A percentile compares a stretch with the other conserved stretches of the same genome.
Conservation (phyloP, 2,888 invertebrate genomes). For the Pardosa pseudoannulata region DNA sequence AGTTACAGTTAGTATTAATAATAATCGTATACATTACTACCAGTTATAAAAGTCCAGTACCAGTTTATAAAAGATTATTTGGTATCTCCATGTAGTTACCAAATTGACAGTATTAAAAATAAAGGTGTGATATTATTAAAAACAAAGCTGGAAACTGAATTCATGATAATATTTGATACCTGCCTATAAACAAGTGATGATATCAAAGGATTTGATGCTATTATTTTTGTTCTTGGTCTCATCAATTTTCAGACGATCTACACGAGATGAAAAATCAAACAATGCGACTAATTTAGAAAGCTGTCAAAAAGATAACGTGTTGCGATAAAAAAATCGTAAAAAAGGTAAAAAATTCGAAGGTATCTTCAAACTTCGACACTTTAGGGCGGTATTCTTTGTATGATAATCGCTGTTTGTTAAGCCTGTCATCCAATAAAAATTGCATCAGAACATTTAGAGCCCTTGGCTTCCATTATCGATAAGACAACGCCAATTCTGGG, state of each 20-base stretch:
- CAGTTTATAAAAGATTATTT: no score
- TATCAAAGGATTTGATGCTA: no score
- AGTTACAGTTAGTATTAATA: no score
- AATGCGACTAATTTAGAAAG: constrained; percentile 19
- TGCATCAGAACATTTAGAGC: constrained; percentile 41
- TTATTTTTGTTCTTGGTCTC: neutral
- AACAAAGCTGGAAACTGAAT: no score
- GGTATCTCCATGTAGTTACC: no score
- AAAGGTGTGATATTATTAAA: no score
- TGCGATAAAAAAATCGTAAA: neutral
- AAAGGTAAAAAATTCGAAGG: neutral
- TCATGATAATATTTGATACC: no score
- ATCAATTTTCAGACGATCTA: neutral
- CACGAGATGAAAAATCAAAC: neutral
- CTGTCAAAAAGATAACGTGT: constrained; percentile 14
- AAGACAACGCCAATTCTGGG: constrained; percentile 20
- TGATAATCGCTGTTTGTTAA: constrained; percentile 49
- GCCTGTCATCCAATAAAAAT: constrained; percentile 50
- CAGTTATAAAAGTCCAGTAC: no score
- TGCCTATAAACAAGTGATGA: no score
- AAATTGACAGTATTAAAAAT: no score
- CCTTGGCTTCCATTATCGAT: constrained; percentile 31
- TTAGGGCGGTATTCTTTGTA: constrained; percentile 37
- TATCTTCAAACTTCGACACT: constrained; percentile 24
- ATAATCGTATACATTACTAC: no score